Percentiles rank a stretch among this genome's conserved stretches.
Conservation (phyloP, 2,888 invertebrate genomes). For the Germaria angustata region DNA sequence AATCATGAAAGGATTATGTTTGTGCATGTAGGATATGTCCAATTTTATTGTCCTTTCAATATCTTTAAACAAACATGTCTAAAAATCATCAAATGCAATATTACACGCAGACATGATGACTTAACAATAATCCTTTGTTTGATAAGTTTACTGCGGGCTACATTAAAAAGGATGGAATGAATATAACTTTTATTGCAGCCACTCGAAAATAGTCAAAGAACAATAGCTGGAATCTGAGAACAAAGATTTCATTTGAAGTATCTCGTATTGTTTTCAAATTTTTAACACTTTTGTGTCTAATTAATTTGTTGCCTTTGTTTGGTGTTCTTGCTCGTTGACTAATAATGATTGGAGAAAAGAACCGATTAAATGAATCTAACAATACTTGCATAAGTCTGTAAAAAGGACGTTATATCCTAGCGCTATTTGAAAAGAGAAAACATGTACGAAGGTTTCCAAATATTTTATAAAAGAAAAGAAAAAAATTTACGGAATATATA, state of each 20-base stretch:
- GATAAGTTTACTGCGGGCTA: conserved; percentile 46
- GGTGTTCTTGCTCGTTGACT: conserved; percentile 50
- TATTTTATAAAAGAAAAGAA: too few relatives aligned
- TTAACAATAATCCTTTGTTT: conserved; percentile 46
- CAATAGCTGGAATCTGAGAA: conserved; percentile 9
- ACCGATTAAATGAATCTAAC: too few relatives aligned
- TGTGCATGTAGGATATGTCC: not conserved
- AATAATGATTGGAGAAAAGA: conserved; percentile 56
- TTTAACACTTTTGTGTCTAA: conserved; percentile 47
- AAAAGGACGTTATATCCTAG: too few relatives aligned
- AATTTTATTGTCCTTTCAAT: conserved; percentile 16
- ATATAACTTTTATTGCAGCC: conserved; percentile 36
- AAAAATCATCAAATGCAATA: too few relatives aligned
- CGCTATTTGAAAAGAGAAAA: too few relatives aligned
- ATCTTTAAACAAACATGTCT: conserved; percentile 13
- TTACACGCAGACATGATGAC: conserved; percentile 44
- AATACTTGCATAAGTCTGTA: too few relatives aligned
- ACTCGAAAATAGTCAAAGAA: conserved; percentile 18
- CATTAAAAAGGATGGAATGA: not conserved
- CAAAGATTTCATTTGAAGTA: conserved; percentile 9
- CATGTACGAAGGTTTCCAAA: too few relatives aligned
- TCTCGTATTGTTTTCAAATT: conserved; percentile 42
- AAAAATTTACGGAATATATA: too few relatives aligned
- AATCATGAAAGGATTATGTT: conserved; percentile 21
- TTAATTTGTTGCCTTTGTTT: conserved; percentile 20